Evolutionary conservation across 1,140 invertebrate species (phyloP).

Genomic region (Aphelenchoides fujianensis): DNA sequence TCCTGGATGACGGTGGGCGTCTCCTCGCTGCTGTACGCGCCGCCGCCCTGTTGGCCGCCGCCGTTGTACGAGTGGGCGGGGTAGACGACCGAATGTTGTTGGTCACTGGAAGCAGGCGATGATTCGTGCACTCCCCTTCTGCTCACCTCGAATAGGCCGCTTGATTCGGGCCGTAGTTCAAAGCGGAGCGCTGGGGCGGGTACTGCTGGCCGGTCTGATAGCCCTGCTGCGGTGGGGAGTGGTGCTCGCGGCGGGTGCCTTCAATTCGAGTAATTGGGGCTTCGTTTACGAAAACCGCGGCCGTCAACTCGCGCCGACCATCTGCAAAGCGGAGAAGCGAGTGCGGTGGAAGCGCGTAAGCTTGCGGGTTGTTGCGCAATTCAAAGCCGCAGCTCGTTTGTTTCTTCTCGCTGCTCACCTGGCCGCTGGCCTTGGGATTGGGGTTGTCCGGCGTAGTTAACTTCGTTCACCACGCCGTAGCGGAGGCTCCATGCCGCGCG

Average conservation of each 20-base stretch:
- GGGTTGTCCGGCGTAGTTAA: background rate
- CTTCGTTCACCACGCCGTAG: background rate
- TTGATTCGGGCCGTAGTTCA: background rate
- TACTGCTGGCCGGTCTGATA: background rate
- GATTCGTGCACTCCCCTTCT: background rate
- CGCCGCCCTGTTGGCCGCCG: background rate
- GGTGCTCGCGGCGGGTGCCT: conserved; percentile 11
- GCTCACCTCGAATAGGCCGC: background rate
- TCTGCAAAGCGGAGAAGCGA: no score
- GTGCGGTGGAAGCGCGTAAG: no score
- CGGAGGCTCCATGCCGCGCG: conserved; percentile 8
- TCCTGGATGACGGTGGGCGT: background rate
- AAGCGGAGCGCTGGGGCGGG: background rate
- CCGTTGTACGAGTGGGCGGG: background rate
- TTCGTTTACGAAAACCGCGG: background rate
- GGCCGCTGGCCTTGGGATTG: no score
- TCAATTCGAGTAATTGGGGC: background rate
- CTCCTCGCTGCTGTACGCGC: background rate
- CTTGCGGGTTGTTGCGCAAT: no score
- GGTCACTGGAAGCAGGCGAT: background rate
- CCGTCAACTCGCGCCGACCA: background rate
- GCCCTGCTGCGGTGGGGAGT: conserved; percentile 1
- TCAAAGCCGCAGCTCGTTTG: background rate
- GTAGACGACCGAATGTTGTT: background rate
- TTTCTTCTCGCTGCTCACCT: background rate